Evolutionary conservation across 2,113 vertebrate species (phyloP).

Genomic region (Hassar affinis): DNA sequence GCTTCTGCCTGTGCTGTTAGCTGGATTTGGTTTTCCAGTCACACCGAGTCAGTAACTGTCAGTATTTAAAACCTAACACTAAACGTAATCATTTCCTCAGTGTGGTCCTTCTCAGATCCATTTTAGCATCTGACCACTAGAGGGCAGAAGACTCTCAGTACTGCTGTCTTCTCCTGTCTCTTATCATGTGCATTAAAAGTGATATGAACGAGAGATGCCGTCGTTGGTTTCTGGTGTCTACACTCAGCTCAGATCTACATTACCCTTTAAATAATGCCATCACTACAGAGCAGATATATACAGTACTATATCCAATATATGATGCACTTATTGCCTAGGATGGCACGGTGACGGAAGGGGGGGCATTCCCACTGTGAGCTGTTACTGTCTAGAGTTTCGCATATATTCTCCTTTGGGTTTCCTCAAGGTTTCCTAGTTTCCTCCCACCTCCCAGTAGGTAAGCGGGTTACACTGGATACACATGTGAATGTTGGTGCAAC

Average conservation of each 20-base stretch:
- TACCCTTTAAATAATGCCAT: neutral
- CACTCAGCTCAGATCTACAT: neutral
- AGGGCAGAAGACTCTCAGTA: neutral
- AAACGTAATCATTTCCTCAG: neutral
- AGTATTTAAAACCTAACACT: conserved; percentile 5
- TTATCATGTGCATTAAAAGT: conserved; percentile 22
- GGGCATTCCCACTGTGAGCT: too few relatives aligned
- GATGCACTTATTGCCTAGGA: too few relatives aligned
- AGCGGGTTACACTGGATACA: too few relatives aligned
- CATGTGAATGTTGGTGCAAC: too few relatives aligned
- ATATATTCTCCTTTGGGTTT: too few relatives aligned
- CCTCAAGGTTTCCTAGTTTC: too few relatives aligned
- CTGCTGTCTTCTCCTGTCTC: neutral
- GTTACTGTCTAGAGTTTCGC: too few relatives aligned
- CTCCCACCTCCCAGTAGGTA: too few relatives aligned
- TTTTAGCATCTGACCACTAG: conserved; percentile 32
- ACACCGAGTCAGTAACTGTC: neutral
- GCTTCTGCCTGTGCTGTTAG: neutral
- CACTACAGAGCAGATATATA: neutral
- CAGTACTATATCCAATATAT: too few relatives aligned
- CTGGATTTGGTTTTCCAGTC: neutral
- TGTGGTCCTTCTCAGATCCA: neutral
- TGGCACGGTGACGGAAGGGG: too few relatives aligned
- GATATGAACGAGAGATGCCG: neutral
- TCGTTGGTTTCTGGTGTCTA: neutral